These are phyloP conservation scores for Stichodactyla mertensii DNA, from an alignment of 64 coral and sea anemone genomes.

Conservation along the genomic window DNA sequence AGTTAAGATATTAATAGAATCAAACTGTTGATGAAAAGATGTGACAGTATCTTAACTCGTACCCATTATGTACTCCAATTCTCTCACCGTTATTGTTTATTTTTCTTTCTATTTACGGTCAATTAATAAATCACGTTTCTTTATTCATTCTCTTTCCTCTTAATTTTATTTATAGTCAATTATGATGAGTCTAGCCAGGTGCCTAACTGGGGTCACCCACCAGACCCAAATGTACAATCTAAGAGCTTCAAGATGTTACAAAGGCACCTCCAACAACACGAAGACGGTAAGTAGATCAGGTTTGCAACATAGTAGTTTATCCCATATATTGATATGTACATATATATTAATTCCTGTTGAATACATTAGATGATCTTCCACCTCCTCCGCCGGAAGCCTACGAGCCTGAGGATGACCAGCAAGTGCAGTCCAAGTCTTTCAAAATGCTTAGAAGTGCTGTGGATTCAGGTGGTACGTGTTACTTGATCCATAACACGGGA, in stretches of 20 bases:
- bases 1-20: no score
- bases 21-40: no score
- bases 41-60: no score
- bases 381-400: slow-evolving; percentile 88
- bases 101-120: no score
- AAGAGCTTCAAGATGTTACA: slow-evolving; percentile 85
- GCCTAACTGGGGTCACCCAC: slow-evolving; percentile 76
- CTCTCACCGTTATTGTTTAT: no score
- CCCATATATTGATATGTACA: background rate
- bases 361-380: slow-evolving; percentile 44
- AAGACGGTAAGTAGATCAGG: slow-evolving; percentile 47
- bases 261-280: slow-evolving; percentile 66
- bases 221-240: slow-evolving; percentile 89
- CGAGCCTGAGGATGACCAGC: slow-evolving; percentile 28
- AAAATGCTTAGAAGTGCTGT: slow-evolving; percentile 71
- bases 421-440: slow-evolving; percentile 70
- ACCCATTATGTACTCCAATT: no score
- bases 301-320: background rate
- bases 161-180: slow-evolving; percentile 25
- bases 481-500: background rate
- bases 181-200: slow-evolving; percentile 58
- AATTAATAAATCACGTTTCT: no score
- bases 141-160: background rate
- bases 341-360: background rate
- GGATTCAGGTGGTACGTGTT: slow-evolving; percentile 69